Conservation (phyloP, 2,797 vertebrate species). For the Avahi laniger region DNA sequence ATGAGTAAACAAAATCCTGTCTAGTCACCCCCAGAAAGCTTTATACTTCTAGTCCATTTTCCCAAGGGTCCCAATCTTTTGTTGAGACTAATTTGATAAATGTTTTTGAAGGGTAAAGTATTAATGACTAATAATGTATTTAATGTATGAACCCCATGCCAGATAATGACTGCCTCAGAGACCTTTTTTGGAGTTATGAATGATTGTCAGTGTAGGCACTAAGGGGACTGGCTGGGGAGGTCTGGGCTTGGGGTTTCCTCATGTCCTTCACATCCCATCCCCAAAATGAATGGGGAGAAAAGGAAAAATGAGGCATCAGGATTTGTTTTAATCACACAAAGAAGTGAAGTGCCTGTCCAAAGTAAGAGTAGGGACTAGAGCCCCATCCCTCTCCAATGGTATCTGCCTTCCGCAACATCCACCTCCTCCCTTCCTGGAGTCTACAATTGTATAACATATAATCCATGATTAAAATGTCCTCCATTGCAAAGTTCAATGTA, state of each 20-base stretch:
- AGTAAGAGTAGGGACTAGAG: neutral
- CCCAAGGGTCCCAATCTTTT: constrained; percentile 31
- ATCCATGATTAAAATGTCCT: constrained; percentile 38
- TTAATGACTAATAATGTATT: constrained; percentile 60
- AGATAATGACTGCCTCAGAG: constrained; percentile 35
- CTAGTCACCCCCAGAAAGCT: neutral
- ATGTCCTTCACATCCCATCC: neutral
- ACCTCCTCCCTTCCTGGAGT: neutral
- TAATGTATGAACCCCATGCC: neutral
- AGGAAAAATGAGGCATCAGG: neutral
- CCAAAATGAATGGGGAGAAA: constrained; percentile 26
- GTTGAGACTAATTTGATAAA: constrained; percentile 53
- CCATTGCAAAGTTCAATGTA: constrained; percentile 15
- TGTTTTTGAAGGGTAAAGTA: constrained; percentile 38
- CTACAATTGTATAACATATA: neutral
- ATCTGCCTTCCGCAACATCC: neutral
- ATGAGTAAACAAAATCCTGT: neutral
- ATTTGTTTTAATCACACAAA: neutral
- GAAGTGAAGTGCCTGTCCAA: neutral
- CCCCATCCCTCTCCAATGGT: neutral
- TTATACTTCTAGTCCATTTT: neutral
- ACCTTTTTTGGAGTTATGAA: constrained; percentile 7
- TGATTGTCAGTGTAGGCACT: constrained; percentile 21
- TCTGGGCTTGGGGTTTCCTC: neutral
- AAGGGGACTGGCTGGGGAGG: neutral